phyloP scores from a whole-genome alignment of 2,888 invertebrate genomes.

The Drosophila ezoana region DNA sequence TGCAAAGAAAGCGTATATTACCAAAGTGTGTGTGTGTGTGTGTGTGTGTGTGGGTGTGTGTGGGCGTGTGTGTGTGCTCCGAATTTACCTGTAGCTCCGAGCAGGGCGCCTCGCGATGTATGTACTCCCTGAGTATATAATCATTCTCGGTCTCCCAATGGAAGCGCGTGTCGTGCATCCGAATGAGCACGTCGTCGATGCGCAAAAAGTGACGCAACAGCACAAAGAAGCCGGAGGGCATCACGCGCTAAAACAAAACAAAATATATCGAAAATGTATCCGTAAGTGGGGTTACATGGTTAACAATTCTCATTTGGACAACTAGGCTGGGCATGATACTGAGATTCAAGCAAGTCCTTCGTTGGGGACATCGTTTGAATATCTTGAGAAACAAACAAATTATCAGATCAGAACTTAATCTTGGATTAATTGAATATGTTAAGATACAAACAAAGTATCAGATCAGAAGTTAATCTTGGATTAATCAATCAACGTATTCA shows the following conservation, averaged over 20 bases:
- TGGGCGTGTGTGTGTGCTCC: too few species aligned
- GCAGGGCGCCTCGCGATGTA: constrained; percentile 91
- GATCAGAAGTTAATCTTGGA: too few species aligned
- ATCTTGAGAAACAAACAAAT: too few species aligned
- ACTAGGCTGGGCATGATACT: too few species aligned
- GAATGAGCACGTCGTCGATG: constrained; percentile 96
- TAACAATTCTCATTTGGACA: too few species aligned
- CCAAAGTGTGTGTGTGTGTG: background rate
- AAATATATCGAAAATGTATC: background rate
- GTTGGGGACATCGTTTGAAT: too few species aligned
- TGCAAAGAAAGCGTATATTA: constrained; percentile 18
- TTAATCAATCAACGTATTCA: too few species aligned
- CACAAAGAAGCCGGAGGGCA: constrained; percentile 97
- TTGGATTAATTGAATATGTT: too few species aligned
- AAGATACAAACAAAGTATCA: too few species aligned
- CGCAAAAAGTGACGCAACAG: constrained; percentile 95
- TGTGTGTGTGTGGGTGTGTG: background rate
- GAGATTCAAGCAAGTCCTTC: too few species aligned
- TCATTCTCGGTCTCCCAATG: constrained; percentile 91
- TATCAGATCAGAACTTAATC: too few species aligned
- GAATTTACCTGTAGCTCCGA: constrained; percentile 87
- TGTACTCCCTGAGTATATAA: constrained; percentile 93
- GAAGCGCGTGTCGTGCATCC: constrained; percentile 94
- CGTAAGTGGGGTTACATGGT: too few species aligned
- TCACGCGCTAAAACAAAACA: constrained; percentile 91